Evolutionary conservation across 2,888 invertebrate species (phyloP), one percentile per base, ranked within the genome.

Genomic region (Dynastes grantii): DNA sequence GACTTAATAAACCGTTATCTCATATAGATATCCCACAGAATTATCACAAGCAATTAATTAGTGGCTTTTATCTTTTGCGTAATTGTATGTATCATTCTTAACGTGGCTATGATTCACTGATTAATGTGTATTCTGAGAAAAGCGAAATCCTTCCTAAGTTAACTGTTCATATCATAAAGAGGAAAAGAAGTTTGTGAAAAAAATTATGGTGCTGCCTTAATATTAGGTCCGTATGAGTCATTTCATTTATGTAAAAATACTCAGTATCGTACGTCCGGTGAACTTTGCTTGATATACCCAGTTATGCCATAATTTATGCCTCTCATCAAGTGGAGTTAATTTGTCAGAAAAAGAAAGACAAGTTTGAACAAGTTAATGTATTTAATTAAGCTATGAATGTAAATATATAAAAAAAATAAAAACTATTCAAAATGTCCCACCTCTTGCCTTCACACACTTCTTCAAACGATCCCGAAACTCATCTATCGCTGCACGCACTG

Each of bases 231-330:
- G n/a, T 53, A 53, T 16, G n/a, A 53, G 1, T 53, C 53, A 53
- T n/a, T 16, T 53, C 13, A 53, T 53, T 53, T 16, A 6, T 53
- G 13, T 5, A 16, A 53, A 16, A 16, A n/a, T 53, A n/a, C 13
- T 53, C 53, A 53, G 53, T 53, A 53, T 53, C 53, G 2, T 16
- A n/a, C 13, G 53, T 53, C 53, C 53, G 53, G 53, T 53, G 53
- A 53, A 53, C 53, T 53, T 53, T 16, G 16, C 6, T 53, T 53
- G 53, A 53, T 53, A 53, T 53, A 37, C 32, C 22, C 22, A 22
- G 22, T 22, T 1, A 22, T 22, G 22, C 22, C 22, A 22, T 22
- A 22, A 22, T 22, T 22, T 22, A 22, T 22, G 22, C 22, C 22
- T 22, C 22, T 22, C 22, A 22, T 22, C 0, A 22, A 22, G 22